Evolutionary conservation across 2,113 vertebrate species (phyloP).

Genomic region (Platichthys stellatus): DNA sequence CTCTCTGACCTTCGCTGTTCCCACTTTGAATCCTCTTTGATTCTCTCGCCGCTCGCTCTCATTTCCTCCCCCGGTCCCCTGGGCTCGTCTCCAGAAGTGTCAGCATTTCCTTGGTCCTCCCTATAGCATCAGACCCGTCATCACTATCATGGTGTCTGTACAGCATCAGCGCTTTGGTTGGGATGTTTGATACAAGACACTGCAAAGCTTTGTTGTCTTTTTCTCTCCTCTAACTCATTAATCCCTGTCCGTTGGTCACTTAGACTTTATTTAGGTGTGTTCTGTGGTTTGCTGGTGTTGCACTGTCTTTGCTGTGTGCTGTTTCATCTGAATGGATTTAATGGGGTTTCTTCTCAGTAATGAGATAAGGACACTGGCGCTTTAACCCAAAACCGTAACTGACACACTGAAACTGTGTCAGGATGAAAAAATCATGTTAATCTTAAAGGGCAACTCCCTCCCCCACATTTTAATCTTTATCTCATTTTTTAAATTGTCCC

Average conservation of each 20-base stretch:
- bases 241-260: neutral
- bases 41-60: slow-evolving; percentile 31
- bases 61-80: slow-evolving; percentile 29
- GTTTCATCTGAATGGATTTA: slow-evolving; percentile 2
- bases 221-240: neutral
- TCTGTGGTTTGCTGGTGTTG: neutral
- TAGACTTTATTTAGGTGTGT: neutral
- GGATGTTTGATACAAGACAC: slow-evolving; percentile 10
- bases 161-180: slow-evolving; percentile 37
- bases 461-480: neutral
- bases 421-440: neutral
- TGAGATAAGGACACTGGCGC: slow-evolving; percentile 8
- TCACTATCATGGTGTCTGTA: slow-evolving; percentile 30
- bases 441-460: neutral
- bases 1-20: slow-evolving; percentile 52
- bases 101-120: slow-evolving; percentile 56
- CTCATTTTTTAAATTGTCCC: neutral
- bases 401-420: slow-evolving; percentile 14
- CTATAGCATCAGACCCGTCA: slow-evolving; percentile 28
- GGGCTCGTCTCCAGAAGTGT: slow-evolving; percentile 36
- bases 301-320: neutral
- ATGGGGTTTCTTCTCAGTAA: neutral
- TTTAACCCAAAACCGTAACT: slow-evolving; percentile 17
- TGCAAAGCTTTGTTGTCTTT: slow-evolving; percentile 1
- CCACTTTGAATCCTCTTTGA: slow-evolving; percentile 18